These are phyloP conservation scores for Drosophila mettleri DNA, from an alignment of 2,888 invertebrate genomes.

Conservation along the genomic window DNA sequence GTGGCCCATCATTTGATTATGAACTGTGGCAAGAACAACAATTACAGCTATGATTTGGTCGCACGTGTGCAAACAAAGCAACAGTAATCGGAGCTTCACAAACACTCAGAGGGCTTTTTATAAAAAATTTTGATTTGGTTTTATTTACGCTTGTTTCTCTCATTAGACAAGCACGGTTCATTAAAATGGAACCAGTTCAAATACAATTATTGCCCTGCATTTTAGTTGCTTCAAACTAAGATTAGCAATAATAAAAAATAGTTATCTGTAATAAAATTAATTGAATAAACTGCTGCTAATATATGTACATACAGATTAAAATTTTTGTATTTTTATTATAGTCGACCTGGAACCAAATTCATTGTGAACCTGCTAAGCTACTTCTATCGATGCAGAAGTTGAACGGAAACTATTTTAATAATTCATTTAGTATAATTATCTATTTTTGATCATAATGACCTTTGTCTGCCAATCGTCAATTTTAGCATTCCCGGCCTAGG, in stretches of 20 bases:
- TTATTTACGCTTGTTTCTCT: conserved; percentile 1
- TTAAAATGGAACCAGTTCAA: conserved; percentile 3
- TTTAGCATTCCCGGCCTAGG: not conserved
- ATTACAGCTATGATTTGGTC: conserved; percentile 50
- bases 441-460: not conserved
- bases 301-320: not conserved
- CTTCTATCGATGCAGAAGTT: not conserved
- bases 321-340: not conserved
- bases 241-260: not conserved
- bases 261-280: no score
- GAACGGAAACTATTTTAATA: not conserved
- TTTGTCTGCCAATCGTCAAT: not conserved
- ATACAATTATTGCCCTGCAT: not conserved
- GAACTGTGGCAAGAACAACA: conserved; percentile 37
- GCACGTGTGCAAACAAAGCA: conserved; percentile 67
- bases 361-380: not conserved
- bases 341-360: not conserved
- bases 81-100: conserved; percentile 18
- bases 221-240: not conserved
- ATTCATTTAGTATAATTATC: not conserved
- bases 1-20: conserved; percentile 63
- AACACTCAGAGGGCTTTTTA: not conserved
- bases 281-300: no score
- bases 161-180: conserved; percentile 2
- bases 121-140: not conserved